These are phyloP conservation scores for Arbacia lixula DNA, from an alignment of 53 echinoderm and acorn worm genomes.

Conservation along the genomic window DNA sequence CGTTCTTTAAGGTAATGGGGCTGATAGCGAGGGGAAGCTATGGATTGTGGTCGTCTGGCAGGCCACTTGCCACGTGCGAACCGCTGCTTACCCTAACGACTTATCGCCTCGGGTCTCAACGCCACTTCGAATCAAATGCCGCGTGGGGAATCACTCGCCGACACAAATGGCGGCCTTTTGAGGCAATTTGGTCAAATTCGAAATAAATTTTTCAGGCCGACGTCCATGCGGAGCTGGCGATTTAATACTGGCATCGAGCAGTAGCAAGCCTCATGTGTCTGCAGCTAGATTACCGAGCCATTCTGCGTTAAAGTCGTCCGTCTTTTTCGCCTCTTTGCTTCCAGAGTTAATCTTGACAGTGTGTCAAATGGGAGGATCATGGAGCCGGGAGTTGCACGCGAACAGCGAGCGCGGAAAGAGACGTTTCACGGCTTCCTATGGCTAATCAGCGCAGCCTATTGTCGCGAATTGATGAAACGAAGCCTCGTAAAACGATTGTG, in stretches of 20 bases:
- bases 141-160: conserved; percentile 30
- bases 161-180: conserved; percentile 56
- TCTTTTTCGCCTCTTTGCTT: background rate
- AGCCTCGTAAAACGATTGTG: conserved; percentile 51
- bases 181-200: conserved; percentile 56
- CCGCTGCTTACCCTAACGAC: conserved; percentile 32
- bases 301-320: background rate
- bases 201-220: conserved; percentile 45
- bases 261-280: conserved; percentile 21
- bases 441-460: conserved; percentile 46
- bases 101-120: conserved; percentile 35
- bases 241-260: conserved; percentile 39
- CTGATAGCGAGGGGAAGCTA: no score
- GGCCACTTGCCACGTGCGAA: conserved; percentile 46
- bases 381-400: conserved; percentile 6
- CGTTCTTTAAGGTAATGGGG: no score
- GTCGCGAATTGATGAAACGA: conserved; percentile 53
- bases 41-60: conserved; percentile 18
- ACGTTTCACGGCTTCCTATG: conserved; percentile 53
- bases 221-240: conserved; percentile 51
- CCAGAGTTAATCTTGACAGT: no score
- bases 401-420: conserved; percentile 11
- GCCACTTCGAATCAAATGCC: conserved; percentile 39
- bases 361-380: background rate
- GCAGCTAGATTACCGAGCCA: conserved; percentile 18